These are phyloP conservation scores for Alosa sapidissima DNA, from an alignment of 2,797 vertebrate genomes.

Conservation along the genomic window DNA sequence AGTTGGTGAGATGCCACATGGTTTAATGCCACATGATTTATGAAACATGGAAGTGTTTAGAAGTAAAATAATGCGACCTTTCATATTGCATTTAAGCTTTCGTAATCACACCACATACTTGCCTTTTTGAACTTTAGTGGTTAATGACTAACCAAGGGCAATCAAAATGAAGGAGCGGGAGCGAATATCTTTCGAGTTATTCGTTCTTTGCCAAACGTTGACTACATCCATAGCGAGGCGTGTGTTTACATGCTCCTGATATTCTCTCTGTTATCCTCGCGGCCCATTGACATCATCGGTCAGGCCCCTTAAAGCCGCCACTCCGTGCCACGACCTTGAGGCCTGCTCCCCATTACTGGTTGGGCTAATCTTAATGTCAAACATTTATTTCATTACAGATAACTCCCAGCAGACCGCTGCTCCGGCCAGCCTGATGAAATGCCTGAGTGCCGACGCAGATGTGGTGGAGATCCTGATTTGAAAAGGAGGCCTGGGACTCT, in stretches of 20 bases:
- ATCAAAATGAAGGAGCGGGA: constrained; percentile 37
- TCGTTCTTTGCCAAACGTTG: constrained; percentile 6
- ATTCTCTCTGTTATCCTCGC: neutral
- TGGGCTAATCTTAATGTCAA: neutral
- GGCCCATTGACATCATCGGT: neutral
- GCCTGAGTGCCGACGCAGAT: constrained; percentile 59
- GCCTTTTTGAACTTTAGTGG: constrained; percentile 38
- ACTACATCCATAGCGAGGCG: no score
- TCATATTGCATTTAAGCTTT: constrained; percentile 15
- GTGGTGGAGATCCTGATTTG: constrained; percentile 79
- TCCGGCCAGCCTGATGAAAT: constrained; percentile 52
- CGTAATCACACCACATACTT: constrained; percentile 29
- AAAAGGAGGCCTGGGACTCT: constrained; percentile 34
- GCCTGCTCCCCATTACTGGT: constrained; percentile 27
- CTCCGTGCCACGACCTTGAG: neutral
- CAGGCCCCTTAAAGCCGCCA: neutral
- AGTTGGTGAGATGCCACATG: neutral
- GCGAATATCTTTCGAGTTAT: neutral
- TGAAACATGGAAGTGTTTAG: neutral
- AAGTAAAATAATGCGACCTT: neutral
- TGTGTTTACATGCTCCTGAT: neutral
- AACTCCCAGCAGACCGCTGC: constrained; percentile 50
- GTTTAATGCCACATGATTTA: no score
- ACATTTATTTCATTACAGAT: constrained; percentile 57
- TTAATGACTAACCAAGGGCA: constrained; percentile 48